These are phyloP conservation scores for Tuta absoluta DNA, from an alignment of 2,888 invertebrate species.

Conservation along the genomic window DNA sequence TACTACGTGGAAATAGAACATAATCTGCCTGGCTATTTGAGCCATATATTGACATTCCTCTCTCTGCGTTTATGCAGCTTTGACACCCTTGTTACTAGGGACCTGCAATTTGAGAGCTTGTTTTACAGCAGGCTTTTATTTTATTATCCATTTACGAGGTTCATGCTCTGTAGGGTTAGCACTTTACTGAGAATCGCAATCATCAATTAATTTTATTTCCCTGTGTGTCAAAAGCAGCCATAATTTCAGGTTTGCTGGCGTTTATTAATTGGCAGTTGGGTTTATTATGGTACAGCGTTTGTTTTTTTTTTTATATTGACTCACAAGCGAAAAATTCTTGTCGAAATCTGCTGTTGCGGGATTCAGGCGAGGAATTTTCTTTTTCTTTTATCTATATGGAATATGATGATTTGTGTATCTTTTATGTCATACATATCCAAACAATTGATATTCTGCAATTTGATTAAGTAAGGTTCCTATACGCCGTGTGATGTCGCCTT, in stretches of 20 bases:
- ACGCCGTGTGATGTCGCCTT: no score
- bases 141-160: constrained; percentile 22
- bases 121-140: constrained; percentile 1
- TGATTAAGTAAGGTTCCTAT: no score
- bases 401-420: no score
- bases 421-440: no score
- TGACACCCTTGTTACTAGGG: not conserved
- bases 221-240: constrained; percentile 6
- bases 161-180: constrained; percentile 2
- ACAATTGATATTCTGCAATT: no score
- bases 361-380: no score
- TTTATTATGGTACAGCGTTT: not conserved
- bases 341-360: no score
- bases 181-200: constrained; percentile 15
- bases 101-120: not conserved
- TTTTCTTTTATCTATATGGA: no score
- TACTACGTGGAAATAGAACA: no score
- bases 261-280: not conserved
- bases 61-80: not conserved
- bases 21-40: not conserved
- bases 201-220: constrained; percentile 9
- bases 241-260: not conserved
- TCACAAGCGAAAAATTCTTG: no score
- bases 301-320: not conserved
- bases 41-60: not conserved